Conservation (phyloP, 2,888 invertebrate species). For the Platycheirus albimanus region DNA sequence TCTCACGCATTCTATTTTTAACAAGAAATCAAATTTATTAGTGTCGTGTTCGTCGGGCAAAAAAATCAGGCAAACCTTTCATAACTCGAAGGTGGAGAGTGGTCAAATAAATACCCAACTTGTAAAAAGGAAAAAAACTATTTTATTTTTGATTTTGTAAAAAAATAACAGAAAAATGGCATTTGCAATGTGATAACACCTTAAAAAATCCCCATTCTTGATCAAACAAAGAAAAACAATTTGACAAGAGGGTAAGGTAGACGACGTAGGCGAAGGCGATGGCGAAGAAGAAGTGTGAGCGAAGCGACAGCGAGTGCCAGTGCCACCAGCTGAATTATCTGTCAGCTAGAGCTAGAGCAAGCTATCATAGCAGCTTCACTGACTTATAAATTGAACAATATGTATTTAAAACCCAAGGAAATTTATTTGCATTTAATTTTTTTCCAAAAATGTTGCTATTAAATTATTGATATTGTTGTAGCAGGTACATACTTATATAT, state of each 20-base stretch:
- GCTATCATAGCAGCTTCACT: slow-evolving; percentile 69
- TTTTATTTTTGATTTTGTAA: slow-evolving; percentile 16
- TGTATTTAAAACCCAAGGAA: too few species aligned
- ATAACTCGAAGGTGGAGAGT: slow-evolving; percentile 37
- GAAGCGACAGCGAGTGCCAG: too few species aligned
- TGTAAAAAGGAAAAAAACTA: background rate
- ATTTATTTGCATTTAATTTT: slow-evolving; percentile 6
- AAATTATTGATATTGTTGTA: too few species aligned
- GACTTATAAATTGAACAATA: too few species aligned
- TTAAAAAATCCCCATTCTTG: slow-evolving; percentile 4
- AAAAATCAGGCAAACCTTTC: slow-evolving; percentile 33
- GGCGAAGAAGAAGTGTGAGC: slow-evolving; percentile 10
- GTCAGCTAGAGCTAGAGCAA: slow-evolving; percentile 18
- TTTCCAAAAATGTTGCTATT: slow-evolving; percentile 12
- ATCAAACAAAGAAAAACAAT: slow-evolving; percentile 58
- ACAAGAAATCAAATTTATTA: slow-evolving; percentile 39
- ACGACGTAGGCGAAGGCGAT: too few species aligned
- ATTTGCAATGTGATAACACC: slow-evolving; percentile 54
- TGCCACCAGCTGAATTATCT: slow-evolving; percentile 31
- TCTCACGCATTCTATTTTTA: slow-evolving; percentile 73
- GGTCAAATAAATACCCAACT: background rate
- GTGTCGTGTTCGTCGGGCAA: slow-evolving; percentile 28
- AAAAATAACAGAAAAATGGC: slow-evolving; percentile 2
- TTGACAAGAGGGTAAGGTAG: too few species aligned
- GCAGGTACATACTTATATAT: too few species aligned